Evolutionary conservation across 1,140 invertebrate genomes (phyloP), one percentile per base, ranked within the genome.

Genomic region (Anadara kagoshimensis): DNA sequence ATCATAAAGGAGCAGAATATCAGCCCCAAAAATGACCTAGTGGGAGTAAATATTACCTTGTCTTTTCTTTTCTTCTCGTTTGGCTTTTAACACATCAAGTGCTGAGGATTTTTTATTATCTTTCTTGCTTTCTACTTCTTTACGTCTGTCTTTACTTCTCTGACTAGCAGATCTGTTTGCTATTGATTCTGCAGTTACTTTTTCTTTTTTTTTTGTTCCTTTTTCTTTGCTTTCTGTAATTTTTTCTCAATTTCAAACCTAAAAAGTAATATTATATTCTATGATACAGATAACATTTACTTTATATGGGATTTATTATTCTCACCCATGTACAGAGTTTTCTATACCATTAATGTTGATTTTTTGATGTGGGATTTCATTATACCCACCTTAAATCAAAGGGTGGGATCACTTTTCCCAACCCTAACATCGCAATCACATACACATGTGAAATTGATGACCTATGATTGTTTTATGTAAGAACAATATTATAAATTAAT

Each of bases 231-330:
- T 79, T 96, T 91, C 58, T 95, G 92, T 10, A 99, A 88, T 87
- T 99, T 99, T 73, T 97, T 94, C 83, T 99, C 96, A 68, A 99
- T 99, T 88, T 98, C 97, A 93, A 98, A 98, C 85, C 97, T 94
- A 76, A 72, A 77, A 22, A 75, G 51, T 62, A 69, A 59, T 14
- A 36, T 3, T 36, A 57, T 49, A 76, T n/a, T 58, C 11, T 24
- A 63, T 20, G 24, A 36, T 36, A 3, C 2, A 3, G 2, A 2
- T 36, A 36, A 36, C 29, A 36, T 36, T 36, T 36, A 7, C 29
- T 36, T 36, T 36, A 36, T 2, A 36, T 36, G 29, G 7, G 29
- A 36, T 36, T 36, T n/a, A n/a, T n/a, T n/a, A n/a, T n/a, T n/a
- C n/a, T n/a, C n/a, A n/a, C n/a, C n/a, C n/a, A n/a, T n/a, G n/a